Evolutionary conservation across 2,113 vertebrate genomes (phyloP).

Genomic region (Sarotherodon lohbergeri): DNA sequence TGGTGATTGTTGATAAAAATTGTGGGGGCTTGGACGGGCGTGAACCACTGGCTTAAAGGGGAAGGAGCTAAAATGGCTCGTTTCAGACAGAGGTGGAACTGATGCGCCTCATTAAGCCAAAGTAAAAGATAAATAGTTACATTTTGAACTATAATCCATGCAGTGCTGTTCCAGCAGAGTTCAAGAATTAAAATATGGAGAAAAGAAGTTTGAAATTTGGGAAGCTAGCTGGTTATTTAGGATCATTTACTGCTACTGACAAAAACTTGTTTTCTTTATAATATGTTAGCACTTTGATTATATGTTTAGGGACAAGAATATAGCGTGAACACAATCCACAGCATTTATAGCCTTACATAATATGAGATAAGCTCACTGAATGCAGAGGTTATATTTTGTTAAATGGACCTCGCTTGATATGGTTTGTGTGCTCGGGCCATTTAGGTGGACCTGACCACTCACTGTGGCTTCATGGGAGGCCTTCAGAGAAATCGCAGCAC

Average conservation of each 20-base stretch:
- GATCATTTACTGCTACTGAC: background rate
- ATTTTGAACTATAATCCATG: background rate
- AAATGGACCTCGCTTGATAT: background rate
- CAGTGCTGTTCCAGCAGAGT: background rate
- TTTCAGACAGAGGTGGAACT: background rate
- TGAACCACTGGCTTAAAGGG: background rate
- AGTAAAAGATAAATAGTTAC: background rate
- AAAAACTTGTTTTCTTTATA: background rate
- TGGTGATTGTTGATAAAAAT: background rate
- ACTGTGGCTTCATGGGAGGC: slow-evolving; percentile 98
- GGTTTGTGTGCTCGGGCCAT: background rate
- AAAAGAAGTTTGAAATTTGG: background rate
- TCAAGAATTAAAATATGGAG: background rate
- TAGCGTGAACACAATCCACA: background rate
- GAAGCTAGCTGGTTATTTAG: background rate
- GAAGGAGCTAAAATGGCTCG: background rate
- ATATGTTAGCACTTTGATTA: background rate
- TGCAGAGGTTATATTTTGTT: background rate
- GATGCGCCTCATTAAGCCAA: background rate
- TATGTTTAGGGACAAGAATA: background rate
- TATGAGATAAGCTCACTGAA: background rate
- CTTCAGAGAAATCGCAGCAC: slow-evolving; percentile 96
- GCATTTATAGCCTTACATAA: background rate
- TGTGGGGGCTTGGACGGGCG: accelerated
- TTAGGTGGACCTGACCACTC: slow-evolving; percentile 92